These are phyloP conservation scores for Entomobrya proxima DNA, from an alignment of 2,888 invertebrate species.

Conservation along the genomic window DNA sequence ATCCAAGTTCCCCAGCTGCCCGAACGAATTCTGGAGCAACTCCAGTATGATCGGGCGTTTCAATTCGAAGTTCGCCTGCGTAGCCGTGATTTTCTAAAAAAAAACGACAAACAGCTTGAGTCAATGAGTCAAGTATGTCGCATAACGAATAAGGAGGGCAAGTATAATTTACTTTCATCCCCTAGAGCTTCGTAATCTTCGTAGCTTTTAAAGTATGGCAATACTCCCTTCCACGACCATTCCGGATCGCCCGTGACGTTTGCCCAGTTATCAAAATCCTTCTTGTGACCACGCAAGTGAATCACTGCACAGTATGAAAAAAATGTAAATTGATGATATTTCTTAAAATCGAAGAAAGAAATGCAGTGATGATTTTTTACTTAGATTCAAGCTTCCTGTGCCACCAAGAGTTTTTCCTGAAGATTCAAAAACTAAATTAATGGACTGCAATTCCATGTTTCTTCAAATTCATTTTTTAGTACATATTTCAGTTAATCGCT, in stretches of 20 bases:
- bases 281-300: conserved; percentile 37
- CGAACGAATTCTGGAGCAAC: not conserved
- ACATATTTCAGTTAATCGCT: too few species aligned
- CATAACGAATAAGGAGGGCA: not conserved
- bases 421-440: not conserved
- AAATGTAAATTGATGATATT: not conserved
- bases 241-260: conserved; percentile 19
- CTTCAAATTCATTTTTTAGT: too few species aligned
- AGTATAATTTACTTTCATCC: too few species aligned
- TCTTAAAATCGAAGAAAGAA: too few species aligned
- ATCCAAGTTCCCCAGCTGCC: conserved; percentile 3
- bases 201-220: conserved; percentile 55
- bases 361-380: too few species aligned
- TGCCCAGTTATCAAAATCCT: conserved; percentile 61
- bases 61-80: conserved; percentile 9
- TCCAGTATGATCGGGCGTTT: not conserved
- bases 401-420: conserved; percentile 49
- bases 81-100: conserved; percentile 10
- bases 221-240: conserved; percentile 54
- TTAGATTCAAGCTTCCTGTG: conserved; percentile 53
- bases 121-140: not conserved
- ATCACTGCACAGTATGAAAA: conserved; percentile 39
- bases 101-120: not conserved
- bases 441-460: too few species aligned
- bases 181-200: conserved; percentile 30